phyloP scores from a whole-genome alignment of 1,140 invertebrate species.

The Neodiprion lecontei region DNA sequence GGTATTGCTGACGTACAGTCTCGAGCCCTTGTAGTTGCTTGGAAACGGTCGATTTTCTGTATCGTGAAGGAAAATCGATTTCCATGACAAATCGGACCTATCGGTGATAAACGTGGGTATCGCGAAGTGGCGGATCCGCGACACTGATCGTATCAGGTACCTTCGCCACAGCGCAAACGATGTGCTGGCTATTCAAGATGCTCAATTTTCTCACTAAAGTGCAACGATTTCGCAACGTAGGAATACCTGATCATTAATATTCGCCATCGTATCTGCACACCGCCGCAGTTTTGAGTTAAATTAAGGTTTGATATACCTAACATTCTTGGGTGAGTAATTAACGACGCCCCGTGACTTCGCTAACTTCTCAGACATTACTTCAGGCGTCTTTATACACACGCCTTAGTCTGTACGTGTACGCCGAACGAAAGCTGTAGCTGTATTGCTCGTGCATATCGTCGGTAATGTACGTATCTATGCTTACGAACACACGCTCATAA shows the following conservation, averaged over 20 bases:
- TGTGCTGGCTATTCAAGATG: background rate
- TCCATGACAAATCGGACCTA: no score
- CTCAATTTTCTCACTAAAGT: background rate
- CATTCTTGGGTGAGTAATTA: constrained; percentile 27
- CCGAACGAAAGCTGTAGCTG: background rate
- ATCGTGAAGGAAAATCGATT: no score
- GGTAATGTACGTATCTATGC: background rate
- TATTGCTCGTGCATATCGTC: background rate
- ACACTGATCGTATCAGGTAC: no score
- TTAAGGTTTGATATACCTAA: constrained; percentile 13
- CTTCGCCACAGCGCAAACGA: background rate
- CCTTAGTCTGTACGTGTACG: background rate
- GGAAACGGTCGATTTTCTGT: no score
- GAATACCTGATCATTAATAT: constrained; percentile 13
- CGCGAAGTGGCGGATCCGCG: no score
- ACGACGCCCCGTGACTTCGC: constrained; percentile 32
- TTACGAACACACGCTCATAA: background rate
- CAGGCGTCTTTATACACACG: background rate
- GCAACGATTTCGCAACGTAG: background rate
- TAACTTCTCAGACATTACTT: constrained; percentile 26
- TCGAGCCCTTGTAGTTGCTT: no score
- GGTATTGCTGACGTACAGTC: no score
- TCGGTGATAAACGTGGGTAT: no score
- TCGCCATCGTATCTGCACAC: background rate
- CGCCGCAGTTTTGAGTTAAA: constrained; percentile 5